Conservation (phyloP, 2,797 vertebrate species). For the Podargus strigoides region DNA sequence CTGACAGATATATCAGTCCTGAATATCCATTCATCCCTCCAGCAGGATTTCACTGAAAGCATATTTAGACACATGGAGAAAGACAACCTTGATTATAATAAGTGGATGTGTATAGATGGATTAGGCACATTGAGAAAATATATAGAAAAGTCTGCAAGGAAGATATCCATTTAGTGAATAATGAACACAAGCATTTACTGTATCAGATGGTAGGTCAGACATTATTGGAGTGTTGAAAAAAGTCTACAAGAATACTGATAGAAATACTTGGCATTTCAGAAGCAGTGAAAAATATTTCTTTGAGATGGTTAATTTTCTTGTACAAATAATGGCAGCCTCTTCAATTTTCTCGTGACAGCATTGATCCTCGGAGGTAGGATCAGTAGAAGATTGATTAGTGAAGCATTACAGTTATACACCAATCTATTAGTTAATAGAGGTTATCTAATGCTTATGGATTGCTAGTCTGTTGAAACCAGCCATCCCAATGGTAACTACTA, state of each 20-base stretch:
- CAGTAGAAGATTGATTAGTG: neutral
- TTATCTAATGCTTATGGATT: neutral
- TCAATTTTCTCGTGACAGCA: neutral
- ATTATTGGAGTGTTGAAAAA: neutral
- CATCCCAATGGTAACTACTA: neutral
- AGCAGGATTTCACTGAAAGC: neutral
- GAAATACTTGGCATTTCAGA: neutral
- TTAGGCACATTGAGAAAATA: neutral
- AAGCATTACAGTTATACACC: neutral
- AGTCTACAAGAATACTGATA: neutral
- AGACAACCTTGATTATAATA: neutral
- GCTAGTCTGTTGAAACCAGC: neutral
- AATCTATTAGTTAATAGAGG: neutral
- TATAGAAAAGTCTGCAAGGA: neutral
- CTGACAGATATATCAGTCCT: neutral
- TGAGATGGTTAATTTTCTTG: neutral
- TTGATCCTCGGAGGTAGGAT: neutral
- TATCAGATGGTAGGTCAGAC: neutral
- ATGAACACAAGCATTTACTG: neutral
- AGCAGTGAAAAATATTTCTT: neutral
- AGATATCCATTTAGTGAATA: neutral
- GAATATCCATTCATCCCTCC: neutral
- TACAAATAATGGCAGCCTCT: neutral
- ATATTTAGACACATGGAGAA: rapidly evolving
- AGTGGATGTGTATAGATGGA: neutral